A percentile compares a stretch with the other conserved stretches of the same genome.
phyloP scores from a whole-genome alignment of 2,797 vertebrate genomes.

The Sternarchorhynchus goeldii region DNA sequence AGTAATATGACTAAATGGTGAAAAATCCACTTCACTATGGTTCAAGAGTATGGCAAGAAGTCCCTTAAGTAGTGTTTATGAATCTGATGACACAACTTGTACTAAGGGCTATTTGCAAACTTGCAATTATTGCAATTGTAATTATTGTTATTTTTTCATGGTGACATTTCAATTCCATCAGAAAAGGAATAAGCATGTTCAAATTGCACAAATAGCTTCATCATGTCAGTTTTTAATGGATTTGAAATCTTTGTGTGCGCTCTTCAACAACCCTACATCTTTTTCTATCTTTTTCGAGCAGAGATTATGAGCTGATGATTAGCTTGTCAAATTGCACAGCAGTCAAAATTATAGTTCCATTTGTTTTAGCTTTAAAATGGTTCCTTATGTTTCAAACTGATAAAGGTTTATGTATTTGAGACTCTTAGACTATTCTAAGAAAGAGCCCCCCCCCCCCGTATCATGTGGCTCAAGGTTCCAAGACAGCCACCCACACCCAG shows the following conservation, averaged over 20 bases:
- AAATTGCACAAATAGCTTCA: conserved; percentile 23
- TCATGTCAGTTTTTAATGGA: conserved; percentile 19
- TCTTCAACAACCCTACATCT: not conserved
- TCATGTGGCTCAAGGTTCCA: too few species aligned
- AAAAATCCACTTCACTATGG: conserved; percentile 8
- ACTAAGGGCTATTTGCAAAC: conserved; percentile 25
- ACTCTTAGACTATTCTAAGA: not conserved
- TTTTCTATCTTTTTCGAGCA: not conserved
- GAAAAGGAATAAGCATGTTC: conserved; percentile 38
- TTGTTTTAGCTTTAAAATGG: not conserved
- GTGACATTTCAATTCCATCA: conserved; percentile 34
- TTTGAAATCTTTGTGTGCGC: not conserved
- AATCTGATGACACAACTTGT: not conserved
- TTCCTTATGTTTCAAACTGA: not conserved
- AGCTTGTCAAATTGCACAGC: conserved; percentile 8
- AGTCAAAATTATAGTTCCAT: not conserved
- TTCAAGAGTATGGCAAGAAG: conserved; percentile 5
- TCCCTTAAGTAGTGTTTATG: conserved; percentile 7
- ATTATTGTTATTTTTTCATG: conserved; percentile 20
- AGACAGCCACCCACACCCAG: too few species aligned
- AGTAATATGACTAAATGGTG: not conserved
- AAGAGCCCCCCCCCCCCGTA: too few species aligned
- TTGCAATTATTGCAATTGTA: conserved; percentile 16
- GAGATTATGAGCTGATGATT: not conserved
- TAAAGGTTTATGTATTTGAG: not conserved